Base-by-base conservation (phyloP, 2,888 invertebrate genomes). In the Parnassius glacialis region DNA sequence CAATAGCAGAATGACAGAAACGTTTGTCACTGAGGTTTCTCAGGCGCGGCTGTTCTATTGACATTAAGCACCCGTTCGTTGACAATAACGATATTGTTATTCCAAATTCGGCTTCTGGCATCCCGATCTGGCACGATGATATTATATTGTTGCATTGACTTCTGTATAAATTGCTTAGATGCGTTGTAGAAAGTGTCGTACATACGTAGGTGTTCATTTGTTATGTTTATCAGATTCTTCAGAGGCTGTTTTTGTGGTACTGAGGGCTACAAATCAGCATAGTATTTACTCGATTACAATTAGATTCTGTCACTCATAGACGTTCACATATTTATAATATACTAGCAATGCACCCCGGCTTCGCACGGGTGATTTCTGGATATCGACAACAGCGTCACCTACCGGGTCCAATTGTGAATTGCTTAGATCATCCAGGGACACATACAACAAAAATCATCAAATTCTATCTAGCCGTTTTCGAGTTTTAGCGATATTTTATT, bases 21-120 rank as follows among this genome's bases (percentile, higher is more conserved):
- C 50, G 13, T n/a, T 57, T 42, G 47, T 59, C 54, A 52, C 10
- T 48, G 34, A 34, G 7, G 13, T n/a, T 57, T 42, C 42, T 59
- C 54, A 52, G 10, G 48, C 45, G n/a, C 25, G 34, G 55, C 42
- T 63, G 59, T 56, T 54, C 63, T 45, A 55, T 52, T 59, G 56
- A 50, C 63, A 63, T 63, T 63, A 55, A 63, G 45, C 63, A 52
- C 51, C 13, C 12, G 62, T 59, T 47, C 11, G 53, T 43, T 58
- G 62, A 54, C 59, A 45, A 54, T 42, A 34, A 59, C 45, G 51
- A 52, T 59, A 59, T 52, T 63, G 58, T 54, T 58, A 51, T 53
- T 48, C 54, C 48, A 45, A n/a, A 56, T 59, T 63, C 52, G 13
- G 34, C 58, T 52, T 45, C 58, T 62, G 45, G 12, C 43, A 41